Evolutionary conservation across 2,113 vertebrate species (phyloP).

Genomic region (Tylochromis polylepis): DNA sequence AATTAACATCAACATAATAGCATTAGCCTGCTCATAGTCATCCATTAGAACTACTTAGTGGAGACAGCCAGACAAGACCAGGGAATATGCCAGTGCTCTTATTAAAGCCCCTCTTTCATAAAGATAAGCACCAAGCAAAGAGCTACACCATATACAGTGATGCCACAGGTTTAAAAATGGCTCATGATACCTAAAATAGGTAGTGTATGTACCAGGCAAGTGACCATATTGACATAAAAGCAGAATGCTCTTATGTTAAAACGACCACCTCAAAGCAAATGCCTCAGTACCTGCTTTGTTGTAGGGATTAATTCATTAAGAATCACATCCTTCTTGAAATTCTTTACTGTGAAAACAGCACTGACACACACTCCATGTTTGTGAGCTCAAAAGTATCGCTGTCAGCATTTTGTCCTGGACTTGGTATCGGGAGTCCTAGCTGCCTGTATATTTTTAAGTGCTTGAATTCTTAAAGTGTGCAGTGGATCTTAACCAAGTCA

Average conservation of each 20-base stretch:
- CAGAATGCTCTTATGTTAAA: neutral
- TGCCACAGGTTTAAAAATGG: neutral
- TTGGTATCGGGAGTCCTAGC: neutral
- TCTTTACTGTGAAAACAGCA: neutral
- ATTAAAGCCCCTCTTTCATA: neutral
- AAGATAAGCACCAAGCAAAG: neutral
- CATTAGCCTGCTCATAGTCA: constrained; percentile 43
- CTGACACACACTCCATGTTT: neutral
- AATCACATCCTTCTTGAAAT: neutral
- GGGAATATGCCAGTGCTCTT: neutral
- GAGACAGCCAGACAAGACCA: constrained; percentile 23
- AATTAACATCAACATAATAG: constrained; percentile 53
- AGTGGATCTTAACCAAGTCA: neutral
- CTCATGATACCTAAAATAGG: neutral
- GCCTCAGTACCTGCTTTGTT: neutral
- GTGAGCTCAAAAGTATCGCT: neutral
- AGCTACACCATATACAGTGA: neutral
- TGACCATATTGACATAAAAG: neutral
- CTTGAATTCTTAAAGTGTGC: neutral
- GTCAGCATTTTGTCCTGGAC: neutral
- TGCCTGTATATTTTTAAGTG: neutral
- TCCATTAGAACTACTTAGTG: constrained; percentile 45
- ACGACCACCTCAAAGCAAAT: neutral
- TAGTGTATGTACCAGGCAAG: neutral
- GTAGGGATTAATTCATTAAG: neutral